Percentiles rank a stretch among this genome's conserved stretches.
Evolutionary conservation across 2,113 vertebrate species (phyloP).

Genomic region (Synodontis membranacea): DNA sequence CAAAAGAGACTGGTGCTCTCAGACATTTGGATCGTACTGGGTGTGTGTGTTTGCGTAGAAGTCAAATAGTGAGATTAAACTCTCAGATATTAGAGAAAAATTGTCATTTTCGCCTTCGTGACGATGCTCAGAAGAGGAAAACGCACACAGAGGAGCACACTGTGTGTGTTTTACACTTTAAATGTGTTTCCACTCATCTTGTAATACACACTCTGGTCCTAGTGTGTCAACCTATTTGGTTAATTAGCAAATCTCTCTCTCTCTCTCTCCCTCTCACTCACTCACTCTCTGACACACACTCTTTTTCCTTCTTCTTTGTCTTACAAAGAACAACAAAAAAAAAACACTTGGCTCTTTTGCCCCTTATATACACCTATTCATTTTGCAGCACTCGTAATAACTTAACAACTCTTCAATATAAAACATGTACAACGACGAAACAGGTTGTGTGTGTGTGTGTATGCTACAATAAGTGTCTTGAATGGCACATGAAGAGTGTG

Average conservation of each 20-base stretch:
- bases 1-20: neutral
- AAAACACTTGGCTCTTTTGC: slow-evolving; percentile 62
- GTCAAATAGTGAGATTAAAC: neutral
- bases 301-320: slow-evolving; percentile 49
- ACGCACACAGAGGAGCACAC: neutral
- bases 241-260: neutral
- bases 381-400: slow-evolving; percentile 71
- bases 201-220: neutral
- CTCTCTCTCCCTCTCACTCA: neutral
- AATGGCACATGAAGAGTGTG: neutral
- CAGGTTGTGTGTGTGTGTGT: slow-evolving; percentile 29
- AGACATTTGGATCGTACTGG: neutral
- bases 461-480: slow-evolving; percentile 34
- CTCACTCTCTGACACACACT: neutral
- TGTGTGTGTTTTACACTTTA: neutral
- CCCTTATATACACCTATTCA: slow-evolving; percentile 66
- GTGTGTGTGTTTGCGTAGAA: neutral
- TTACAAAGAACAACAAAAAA: slow-evolving; percentile 69
- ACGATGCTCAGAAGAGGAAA: neutral
- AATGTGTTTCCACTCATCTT: neutral
- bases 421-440: slow-evolving; percentile 58
- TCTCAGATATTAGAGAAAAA: neutral
- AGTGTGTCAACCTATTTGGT: neutral
- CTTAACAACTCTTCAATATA: slow-evolving; percentile 71
- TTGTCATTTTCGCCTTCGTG: neutral